Evolutionary conservation across 1,140 invertebrate species (phyloP), one percentile per base, ranked within the genome.

Genomic region (Anoplolepis gracilipes): DNA sequence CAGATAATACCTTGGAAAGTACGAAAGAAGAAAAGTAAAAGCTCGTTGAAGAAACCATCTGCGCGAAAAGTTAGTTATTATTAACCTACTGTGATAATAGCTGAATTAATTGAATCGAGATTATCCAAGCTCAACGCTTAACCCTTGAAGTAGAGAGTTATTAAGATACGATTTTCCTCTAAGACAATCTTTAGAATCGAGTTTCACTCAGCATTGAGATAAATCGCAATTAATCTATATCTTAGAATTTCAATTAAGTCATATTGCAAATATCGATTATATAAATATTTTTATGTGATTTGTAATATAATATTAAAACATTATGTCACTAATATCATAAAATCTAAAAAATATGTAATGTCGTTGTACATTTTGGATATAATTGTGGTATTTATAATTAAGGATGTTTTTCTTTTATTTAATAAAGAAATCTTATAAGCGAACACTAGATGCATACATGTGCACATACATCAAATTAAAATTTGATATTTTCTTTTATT

Each of bases 61-160:
- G 53, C 22, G 28, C 49, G 42, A 39, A 39, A 62, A 73, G 53
- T 78, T 77, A 77, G 72, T 84, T 84, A 79, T 62, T 73, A 73
- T 79, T 62, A 73, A 65, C 62, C 61, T 59, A 55, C 25, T 55
- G 85, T 55, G 67, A 65, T 86, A 87, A 81, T 86, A 65, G 30
- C 30, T 70, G 59, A 86, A 86, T 87, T 85, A 87, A 82, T 82
- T 82, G 78, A 82, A 73, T 72, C 25, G 36, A 39, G 78, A 82
- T 82, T 61, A 82, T 82, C 78, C 67, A 13, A 82, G 78, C 65
- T 82, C 36, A 82, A 69, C 78, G 36, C 72, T 82, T 72, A 82
- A 82, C 67, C 78, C 53, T 82, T 61, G 36, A 82, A 82, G 78
- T 36, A 57, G 53, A 57, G 78, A 82, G 67, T 82, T 82, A 82